Conservation (phyloP, 2,888 invertebrate species). For the Timema podura region DNA sequence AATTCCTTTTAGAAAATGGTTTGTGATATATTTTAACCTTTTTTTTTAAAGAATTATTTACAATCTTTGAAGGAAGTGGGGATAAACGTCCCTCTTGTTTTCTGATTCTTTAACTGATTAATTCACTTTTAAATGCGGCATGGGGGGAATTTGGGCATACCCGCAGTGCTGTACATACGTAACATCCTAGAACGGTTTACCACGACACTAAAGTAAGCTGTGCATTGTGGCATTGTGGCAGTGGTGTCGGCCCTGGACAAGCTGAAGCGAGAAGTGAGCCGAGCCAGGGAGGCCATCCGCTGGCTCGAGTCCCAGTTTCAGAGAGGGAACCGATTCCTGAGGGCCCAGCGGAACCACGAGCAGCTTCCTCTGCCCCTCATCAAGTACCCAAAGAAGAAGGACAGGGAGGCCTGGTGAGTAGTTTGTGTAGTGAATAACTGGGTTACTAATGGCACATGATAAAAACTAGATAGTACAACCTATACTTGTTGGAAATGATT, state of each 20-base stretch:
- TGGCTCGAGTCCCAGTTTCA: slow-evolving; percentile 88
- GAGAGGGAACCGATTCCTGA: slow-evolving; percentile 79
- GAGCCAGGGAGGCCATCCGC: slow-evolving; percentile 86
- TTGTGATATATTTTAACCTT: no score
- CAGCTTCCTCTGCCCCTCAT: slow-evolving; percentile 65
- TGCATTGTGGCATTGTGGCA: slow-evolving; percentile 45
- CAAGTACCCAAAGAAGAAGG: slow-evolving; percentile 73
- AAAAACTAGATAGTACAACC: no score
- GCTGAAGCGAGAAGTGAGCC: slow-evolving; percentile 76
- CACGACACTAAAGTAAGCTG: neutral
- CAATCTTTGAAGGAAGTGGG: neutral
- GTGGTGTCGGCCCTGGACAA: slow-evolving; percentile 86
- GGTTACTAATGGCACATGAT: no score
- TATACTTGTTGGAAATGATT: no score
- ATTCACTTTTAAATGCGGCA: neutral
- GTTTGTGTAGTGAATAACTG: no score
- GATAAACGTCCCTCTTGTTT: neutral
- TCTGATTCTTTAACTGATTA: neutral
- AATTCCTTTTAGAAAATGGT: no score
- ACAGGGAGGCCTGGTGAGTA: slow-evolving; percentile 59
- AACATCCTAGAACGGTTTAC: no score
- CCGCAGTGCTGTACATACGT: no score
- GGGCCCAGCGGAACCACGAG: slow-evolving; percentile 83
- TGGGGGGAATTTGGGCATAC: no score
- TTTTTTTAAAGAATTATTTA: no score